These are phyloP conservation scores for Meganola albula DNA, from an alignment of 2,888 invertebrate genomes.

Conservation along the genomic window DNA sequence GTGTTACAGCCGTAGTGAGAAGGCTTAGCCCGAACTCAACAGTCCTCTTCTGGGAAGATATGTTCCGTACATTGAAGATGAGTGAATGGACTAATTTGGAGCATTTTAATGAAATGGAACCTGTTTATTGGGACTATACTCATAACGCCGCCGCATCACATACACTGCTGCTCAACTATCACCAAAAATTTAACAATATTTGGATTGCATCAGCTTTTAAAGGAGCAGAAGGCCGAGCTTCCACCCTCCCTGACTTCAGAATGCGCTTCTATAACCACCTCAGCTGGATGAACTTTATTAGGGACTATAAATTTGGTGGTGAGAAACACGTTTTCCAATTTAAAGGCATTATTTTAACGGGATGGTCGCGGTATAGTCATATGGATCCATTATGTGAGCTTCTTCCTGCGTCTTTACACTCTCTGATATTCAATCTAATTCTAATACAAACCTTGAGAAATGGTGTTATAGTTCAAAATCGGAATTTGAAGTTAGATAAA, in stretches of 20 bases:
- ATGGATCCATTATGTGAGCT: conserved; percentile 81
- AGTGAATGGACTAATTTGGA: conserved; percentile 58
- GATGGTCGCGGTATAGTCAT: conserved; percentile 85
- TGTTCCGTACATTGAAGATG: conserved; percentile 79
- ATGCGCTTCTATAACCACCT: conserved; percentile 84
- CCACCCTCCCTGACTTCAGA: conserved; percentile 73
- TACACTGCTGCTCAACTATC: conserved; percentile 42
- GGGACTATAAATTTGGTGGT: conserved; percentile 9
- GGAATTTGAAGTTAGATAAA: conserved; percentile 11
- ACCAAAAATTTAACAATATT: conserved; percentile 77
- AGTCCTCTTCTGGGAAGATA: conserved; percentile 90
- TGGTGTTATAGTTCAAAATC: conserved; percentile 20
- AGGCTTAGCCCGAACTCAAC: conserved; percentile 67
- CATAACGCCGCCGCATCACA: conserved; percentile 20
- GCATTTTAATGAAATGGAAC: conserved; percentile 74
- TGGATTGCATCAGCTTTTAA: conserved; percentile 93
- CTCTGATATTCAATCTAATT: conserved; percentile 78
- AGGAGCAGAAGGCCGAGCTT: conserved; percentile 80
- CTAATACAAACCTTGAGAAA: conserved; percentile 51
- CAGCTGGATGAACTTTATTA: conserved; percentile 79
- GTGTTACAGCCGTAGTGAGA: conserved; percentile 67
- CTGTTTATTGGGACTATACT: conserved; percentile 84
- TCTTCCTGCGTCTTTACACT: conserved; percentile 79
- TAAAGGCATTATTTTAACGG: conserved; percentile 82
- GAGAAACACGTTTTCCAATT: conserved; percentile 44